phyloP scores from a whole-genome alignment of 2,888 invertebrate species.

The Matsumyia berberina region DNA sequence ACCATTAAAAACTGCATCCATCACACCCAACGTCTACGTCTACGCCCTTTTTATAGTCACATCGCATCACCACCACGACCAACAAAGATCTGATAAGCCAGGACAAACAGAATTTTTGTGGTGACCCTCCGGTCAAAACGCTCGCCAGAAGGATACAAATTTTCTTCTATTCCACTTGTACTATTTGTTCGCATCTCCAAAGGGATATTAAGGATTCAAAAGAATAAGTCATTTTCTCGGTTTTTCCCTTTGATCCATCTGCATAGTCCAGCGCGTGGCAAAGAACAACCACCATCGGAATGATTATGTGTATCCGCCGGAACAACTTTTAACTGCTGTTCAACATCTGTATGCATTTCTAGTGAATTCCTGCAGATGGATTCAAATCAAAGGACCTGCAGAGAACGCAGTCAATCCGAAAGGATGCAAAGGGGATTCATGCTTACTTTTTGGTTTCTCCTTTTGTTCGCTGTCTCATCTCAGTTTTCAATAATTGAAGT shows the following conservation, averaged over 20 bases:
- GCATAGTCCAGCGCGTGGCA: background rate
- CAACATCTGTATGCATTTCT: constrained; percentile 38
- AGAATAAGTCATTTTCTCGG: background rate
- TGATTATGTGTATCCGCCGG: constrained; percentile 11
- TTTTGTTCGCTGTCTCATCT: constrained; percentile 13
- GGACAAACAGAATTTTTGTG: constrained; percentile 9
- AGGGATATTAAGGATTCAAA: background rate
- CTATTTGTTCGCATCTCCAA: constrained; percentile 1
- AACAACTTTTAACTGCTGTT: constrained; percentile 33
- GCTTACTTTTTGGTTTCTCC: constrained; percentile 13
- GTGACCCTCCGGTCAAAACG: background rate
- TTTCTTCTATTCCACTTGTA: background rate
- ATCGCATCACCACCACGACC: background rate
- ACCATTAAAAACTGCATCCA: background rate
- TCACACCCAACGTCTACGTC: constrained; percentile 1
- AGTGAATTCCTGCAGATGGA: constrained; percentile 3
- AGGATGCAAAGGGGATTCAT: background rate
- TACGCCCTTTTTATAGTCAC: background rate
- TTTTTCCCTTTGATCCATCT: background rate
- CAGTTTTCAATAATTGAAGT: constrained; percentile 48
- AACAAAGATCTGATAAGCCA: constrained; percentile 10
- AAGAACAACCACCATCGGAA: constrained; percentile 13
- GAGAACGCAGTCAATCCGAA: background rate
- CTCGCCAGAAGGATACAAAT: constrained; percentile 10
- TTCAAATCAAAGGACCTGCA: constrained; percentile 14